A percentile compares a stretch with the other conserved stretches of the same genome.
phyloP scores from a whole-genome alignment of 1,140 invertebrate genomes.

The Bombus terrestris region DNA sequence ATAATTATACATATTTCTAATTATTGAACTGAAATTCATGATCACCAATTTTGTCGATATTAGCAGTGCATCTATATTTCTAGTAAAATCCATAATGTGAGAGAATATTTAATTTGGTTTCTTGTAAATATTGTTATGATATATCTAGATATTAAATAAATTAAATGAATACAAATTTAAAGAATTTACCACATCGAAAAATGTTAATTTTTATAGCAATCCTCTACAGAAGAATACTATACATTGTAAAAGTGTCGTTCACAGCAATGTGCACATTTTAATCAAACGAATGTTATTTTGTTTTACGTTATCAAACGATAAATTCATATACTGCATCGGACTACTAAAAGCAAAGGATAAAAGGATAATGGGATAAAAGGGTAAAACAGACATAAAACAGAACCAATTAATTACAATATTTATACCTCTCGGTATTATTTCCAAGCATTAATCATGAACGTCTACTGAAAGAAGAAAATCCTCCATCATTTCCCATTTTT shows the following conservation, averaged over 20 bases:
- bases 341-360: not conserved
- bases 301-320: not conserved
- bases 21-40: not conserved
- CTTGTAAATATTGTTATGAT: too few species aligned
- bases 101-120: not conserved
- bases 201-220: not conserved
- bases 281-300: not conserved
- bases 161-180: not conserved
- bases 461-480: not conserved
- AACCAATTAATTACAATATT: not conserved
- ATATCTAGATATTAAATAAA: too few species aligned
- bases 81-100: not conserved
- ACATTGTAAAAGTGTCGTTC: not conserved
- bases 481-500: not conserved
- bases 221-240: not conserved
- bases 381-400: not conserved
- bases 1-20: not conserved
- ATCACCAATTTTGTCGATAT: not conserved
- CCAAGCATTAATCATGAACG: not conserved
- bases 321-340: not conserved
- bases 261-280: not conserved
- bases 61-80: too few species aligned
- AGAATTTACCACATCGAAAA: not conserved
- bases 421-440: not conserved
- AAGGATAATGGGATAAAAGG: not conserved